Evolutionary conservation across 2,113 vertebrate species (phyloP), one percentile per base, ranked within the genome.

Genomic region (Haemorhous mexicanus): DNA sequence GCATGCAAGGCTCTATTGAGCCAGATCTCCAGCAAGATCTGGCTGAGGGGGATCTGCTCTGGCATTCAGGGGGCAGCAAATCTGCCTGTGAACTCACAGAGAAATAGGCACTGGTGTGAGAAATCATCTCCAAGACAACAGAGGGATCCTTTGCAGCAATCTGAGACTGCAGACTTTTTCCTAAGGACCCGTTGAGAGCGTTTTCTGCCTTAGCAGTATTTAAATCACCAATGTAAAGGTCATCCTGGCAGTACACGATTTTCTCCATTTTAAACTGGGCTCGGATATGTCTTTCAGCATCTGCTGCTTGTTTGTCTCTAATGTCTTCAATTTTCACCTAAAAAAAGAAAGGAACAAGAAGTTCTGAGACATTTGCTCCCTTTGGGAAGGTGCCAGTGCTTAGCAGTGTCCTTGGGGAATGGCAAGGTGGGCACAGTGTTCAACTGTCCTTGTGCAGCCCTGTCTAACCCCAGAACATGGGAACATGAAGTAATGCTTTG

Each of bases 231-330:
- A 78, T 80, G 90, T 99, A 99, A 11, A 96, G 79, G 8, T 92
- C 69, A 87, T 99, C 99, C 94, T 99, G 99, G 84, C 98, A 98
- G 96, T 98, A 99, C 23, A 99, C 92, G 0, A 98, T 96, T 87
- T 96, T 94, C 96, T 99, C 99, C 98, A 99, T 99, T 93, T 98
- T 98, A 94, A 99, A 99, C 96, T 99, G 98, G 10, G 94, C 97
- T 49, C 93, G 97, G 90, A 99, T 95, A 10, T 27, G 55, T 20
- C 68, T 81, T 87, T 98, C 98, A 3, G 98, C 98, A 24, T 70
- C 83, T 0, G 9, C 14, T 52, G 97, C 97, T 58, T 98, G 98
- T 11, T 97, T 67, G 13, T 94, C 75, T 82, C 94, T 98, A 11
- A 99, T 98, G 68, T 90, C 88, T 95, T 98, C 98, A 1, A 99